phyloP scores from a whole-genome alignment of 1,140 invertebrate species.

The Anastrepha ludens region DNA sequence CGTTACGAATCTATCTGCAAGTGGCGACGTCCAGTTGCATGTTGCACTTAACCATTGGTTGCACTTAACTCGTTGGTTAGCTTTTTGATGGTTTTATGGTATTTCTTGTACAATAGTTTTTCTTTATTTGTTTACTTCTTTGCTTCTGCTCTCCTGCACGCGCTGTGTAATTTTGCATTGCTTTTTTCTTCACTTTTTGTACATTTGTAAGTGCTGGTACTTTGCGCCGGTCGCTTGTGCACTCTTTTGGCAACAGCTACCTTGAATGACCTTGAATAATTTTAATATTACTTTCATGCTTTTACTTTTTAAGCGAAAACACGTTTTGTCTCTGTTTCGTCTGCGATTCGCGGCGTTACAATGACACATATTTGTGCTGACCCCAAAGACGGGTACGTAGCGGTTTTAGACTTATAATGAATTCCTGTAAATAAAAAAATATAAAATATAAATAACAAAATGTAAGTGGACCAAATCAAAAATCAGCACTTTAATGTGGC shows the following conservation, averaged over 20 bases:
- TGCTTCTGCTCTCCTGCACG: too few relatives aligned
- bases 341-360: not conserved
- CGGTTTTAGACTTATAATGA: too few relatives aligned
- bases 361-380: not conserved
- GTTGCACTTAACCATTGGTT: slow-evolving; percentile 20
- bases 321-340: not conserved
- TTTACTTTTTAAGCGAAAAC: slow-evolving; percentile 10
- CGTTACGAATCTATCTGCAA: not conserved
- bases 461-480: too few relatives aligned
- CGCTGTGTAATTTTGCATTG: not conserved
- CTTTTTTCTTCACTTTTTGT: not conserved
- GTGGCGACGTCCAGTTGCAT: slow-evolving; percentile 7
- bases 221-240: too few relatives aligned
- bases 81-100: not conserved
- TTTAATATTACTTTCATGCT: slow-evolving; percentile 10
- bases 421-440: too few relatives aligned
- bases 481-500: too few relatives aligned
- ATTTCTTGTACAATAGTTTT: too few relatives aligned
- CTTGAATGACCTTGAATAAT: slow-evolving; percentile 18
- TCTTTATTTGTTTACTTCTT: too few relatives aligned
- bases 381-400: too few relatives aligned
- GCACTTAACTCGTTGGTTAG: not conserved
- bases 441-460: too few relatives aligned
- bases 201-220: not conserved
- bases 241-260: not conserved